A percentile compares a stretch with the other conserved stretches of the same genome.
These are phyloP conservation scores for Donacobius atricapilla DNA, from an alignment of 2,113 vertebrate genomes.

Conservation along the genomic window DNA sequence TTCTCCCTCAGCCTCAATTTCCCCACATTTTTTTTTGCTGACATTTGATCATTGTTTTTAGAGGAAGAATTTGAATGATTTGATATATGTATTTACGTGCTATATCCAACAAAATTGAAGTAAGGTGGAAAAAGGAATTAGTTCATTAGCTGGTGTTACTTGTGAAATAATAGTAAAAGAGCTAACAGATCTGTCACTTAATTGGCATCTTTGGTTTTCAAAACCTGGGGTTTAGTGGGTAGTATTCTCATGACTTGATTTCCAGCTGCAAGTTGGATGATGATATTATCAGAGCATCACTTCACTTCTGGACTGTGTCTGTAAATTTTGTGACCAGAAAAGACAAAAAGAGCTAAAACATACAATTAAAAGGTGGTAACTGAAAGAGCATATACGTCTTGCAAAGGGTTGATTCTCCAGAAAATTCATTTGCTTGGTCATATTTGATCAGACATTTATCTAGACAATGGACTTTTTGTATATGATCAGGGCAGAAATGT, in stretches of 20 bases:
- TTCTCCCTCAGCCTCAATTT: background rate
- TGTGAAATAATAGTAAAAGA: background rate
- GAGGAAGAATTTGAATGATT: background rate
- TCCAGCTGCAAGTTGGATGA: background rate
- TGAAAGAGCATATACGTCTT: background rate
- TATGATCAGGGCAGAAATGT: background rate
- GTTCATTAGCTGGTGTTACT: background rate
- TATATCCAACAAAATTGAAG: background rate
- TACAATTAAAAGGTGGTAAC: background rate
- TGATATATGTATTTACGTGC: background rate
- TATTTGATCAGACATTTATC: conserved; percentile 35
- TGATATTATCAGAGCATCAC: background rate
- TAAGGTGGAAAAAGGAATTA: background rate
- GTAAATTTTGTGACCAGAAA: background rate
- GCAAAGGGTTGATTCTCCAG: background rate
- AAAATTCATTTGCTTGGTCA: conserved; percentile 4
- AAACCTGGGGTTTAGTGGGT: background rate
- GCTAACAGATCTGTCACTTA: background rate
- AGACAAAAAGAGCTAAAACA: background rate
- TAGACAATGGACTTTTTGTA: background rate
- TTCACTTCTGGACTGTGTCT: background rate
- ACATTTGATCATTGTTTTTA: background rate
- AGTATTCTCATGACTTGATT: background rate
- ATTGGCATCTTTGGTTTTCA: background rate
- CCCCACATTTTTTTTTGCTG: background rate